Evolutionary conservation across 1,140 invertebrate genomes (phyloP).

Genomic region (Platyura marginata): DNA sequence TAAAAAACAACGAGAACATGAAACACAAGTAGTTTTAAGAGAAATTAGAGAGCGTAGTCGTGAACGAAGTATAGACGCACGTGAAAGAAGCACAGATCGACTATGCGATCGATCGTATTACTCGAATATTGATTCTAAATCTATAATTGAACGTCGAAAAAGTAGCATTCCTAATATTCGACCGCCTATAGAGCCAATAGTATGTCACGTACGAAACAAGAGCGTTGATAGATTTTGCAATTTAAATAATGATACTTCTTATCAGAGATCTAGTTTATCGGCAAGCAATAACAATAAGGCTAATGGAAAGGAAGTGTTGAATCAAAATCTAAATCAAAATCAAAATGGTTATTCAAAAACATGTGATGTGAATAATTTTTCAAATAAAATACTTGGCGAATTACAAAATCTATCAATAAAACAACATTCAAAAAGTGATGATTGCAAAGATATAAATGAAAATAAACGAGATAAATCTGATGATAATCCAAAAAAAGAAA

Average conservation of each 20-base stretch:
- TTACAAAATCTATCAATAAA: slow-evolving; percentile 15
- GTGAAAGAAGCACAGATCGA: background rate
- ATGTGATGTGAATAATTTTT: slow-evolving; percentile 10
- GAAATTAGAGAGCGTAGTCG: slow-evolving; percentile 38
- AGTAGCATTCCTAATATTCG: slow-evolving; percentile 1
- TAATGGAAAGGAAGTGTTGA: slow-evolving; percentile 4
- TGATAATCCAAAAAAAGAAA: background rate
- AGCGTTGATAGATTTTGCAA: slow-evolving; percentile 16
- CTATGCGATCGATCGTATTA: background rate
- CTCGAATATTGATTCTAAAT: background rate
- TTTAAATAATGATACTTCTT: background rate
- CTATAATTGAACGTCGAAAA: background rate
- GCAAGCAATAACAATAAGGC: background rate
- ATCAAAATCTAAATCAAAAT: slow-evolving; percentile 1
- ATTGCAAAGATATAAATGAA: no score
- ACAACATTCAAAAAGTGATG: slow-evolving; percentile 7
- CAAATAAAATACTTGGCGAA: slow-evolving; percentile 20
- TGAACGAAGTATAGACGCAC: slow-evolving; percentile 4
- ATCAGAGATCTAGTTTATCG: background rate
- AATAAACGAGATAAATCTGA: slow-evolving; percentile 9
- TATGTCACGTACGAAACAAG: slow-evolving; percentile 16
- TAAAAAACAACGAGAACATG: slow-evolving; percentile 42
- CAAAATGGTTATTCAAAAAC: background rate
- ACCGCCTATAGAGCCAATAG: slow-evolving; percentile 1
- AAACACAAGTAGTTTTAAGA: slow-evolving; percentile 39